Evolutionary conservation across 1,140 invertebrate species (phyloP).

Genomic region (Anastrepha ludens): DNA sequence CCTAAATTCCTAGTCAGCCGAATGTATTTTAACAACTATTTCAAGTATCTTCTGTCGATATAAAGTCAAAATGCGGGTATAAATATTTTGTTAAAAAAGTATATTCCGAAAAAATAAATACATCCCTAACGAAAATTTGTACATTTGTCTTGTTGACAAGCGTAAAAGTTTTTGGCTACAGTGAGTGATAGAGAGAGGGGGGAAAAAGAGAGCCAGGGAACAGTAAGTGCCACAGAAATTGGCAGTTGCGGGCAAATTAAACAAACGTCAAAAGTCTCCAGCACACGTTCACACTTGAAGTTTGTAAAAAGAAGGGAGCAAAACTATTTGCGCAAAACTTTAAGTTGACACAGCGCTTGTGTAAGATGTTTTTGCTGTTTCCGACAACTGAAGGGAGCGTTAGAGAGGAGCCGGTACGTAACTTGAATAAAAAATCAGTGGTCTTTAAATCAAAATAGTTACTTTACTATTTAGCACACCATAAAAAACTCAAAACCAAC

Average conservation of each 20-base stretch:
- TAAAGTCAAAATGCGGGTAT: no score
- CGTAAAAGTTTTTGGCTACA: not conserved
- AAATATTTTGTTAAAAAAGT: no score
- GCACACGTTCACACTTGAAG: not conserved
- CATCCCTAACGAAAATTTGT: not conserved
- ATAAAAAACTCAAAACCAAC: no score
- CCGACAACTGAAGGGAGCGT: not conserved
- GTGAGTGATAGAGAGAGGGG: not conserved
- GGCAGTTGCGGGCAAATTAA: slow-evolving; percentile 20
- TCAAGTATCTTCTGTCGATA: no score
- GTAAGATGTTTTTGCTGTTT: not conserved
- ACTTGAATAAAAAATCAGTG: no score
- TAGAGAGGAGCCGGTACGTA: not conserved
- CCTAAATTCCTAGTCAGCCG: no score
- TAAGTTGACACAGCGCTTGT: not conserved
- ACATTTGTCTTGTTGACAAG: not conserved
- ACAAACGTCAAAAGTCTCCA: not conserved
- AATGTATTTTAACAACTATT: no score
- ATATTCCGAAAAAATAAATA: not conserved
- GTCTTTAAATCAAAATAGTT: no score
- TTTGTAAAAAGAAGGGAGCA: not conserved
- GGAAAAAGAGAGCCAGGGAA: not conserved
- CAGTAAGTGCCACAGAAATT: not conserved
- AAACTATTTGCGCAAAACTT: not conserved
- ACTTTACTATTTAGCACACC: no score